Conservation (phyloP, 2,888 invertebrate genomes). For the Bhutanitis thaidina region DNA sequence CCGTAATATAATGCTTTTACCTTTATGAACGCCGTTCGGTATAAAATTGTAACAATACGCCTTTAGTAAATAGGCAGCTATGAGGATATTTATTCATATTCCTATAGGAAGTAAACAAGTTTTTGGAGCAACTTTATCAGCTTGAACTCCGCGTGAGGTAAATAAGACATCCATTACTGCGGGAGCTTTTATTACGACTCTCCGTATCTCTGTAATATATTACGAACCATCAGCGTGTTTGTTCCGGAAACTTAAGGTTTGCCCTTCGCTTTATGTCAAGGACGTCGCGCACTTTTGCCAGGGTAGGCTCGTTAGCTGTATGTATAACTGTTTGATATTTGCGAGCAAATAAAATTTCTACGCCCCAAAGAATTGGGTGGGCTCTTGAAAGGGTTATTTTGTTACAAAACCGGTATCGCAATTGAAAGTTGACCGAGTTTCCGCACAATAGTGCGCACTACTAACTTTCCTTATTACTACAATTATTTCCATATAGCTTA, state of each 20-base stretch:
- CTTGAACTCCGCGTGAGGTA: neutral
- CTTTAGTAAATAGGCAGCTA: slow-evolving; percentile 5
- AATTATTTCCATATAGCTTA: neutral
- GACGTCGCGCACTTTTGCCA: slow-evolving; percentile 22
- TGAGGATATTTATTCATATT: slow-evolving; percentile 3
- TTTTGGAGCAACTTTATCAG: slow-evolving; percentile 1
- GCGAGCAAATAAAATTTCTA: slow-evolving; percentile 22
- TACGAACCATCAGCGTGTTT: slow-evolving; percentile 24
- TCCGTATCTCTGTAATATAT: slow-evolving; percentile 14
- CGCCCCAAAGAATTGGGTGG: slow-evolving; percentile 1
- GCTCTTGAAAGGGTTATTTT: slow-evolving; percentile 12
- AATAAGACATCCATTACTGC: slow-evolving; percentile 14
- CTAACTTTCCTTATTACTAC: neutral
- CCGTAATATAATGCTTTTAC: neutral
- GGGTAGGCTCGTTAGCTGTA: slow-evolving; percentile 24
- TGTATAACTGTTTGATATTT: slow-evolving; percentile 23
- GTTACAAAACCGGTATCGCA: slow-evolving; percentile 13
- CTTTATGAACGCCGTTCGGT: slow-evolving; percentile 14
- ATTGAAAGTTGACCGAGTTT: slow-evolving; percentile 7
- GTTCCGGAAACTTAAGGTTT: slow-evolving; percentile 27
- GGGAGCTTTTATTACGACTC: slow-evolving; percentile 17
- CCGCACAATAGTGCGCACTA: neutral
- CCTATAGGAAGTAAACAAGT: neutral
- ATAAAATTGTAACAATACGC: slow-evolving; percentile 17
- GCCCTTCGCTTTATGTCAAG: slow-evolving; percentile 26